Base-by-base conservation (phyloP, 2,113 vertebrate species). In the Agelaius tricolor region DNA sequence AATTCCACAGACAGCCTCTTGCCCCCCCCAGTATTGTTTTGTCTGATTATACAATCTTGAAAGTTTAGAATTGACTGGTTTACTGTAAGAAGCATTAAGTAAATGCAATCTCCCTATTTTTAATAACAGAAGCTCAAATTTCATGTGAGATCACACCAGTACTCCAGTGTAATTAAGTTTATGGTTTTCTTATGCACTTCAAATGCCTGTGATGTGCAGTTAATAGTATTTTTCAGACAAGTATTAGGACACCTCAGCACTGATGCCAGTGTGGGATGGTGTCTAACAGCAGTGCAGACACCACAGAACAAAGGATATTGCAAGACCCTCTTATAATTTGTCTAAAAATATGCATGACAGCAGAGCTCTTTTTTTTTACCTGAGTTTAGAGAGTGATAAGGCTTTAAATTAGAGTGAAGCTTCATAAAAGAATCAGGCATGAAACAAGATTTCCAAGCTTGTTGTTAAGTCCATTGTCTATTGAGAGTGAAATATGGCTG, bases 151-250 rank as follows among this genome's bases (percentile, higher is more conserved):
- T 98, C 96, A 98, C 76, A 90, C 85, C 95, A 96, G 93, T 92
- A 82, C 91, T 97, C 92, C 81, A 93, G 55, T 90, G 78, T 97
- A 97, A 97, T 98, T 98, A 98, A 98, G 93, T 95, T 97, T 98
- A 96, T 95, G 84, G 93, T 89, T 97, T 98, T 97, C 96, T 95
- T 96, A 88, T 80, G 81, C 57, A 84, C 90, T 97, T 97, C 89
- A 89, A 89, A 97, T 97, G 88, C 44, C 58, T 84, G 68, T 39
- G 52, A 97, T 97, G 58, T 97, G 63, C 77, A 87, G 95, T 96
- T 97, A 97, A 97, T 94, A 89, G 83, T 96, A 82, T 93, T 95
- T 96, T 97, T 96, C 71, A 93, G 90, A 76, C 77, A 95, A 94
- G 75, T 96, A 96, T 90, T 94, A 89, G 93, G 94, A 89, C 79